phyloP scores from a whole-genome alignment of 2,888 invertebrate genomes.

The Prosopocoilus inquinatus region DNA sequence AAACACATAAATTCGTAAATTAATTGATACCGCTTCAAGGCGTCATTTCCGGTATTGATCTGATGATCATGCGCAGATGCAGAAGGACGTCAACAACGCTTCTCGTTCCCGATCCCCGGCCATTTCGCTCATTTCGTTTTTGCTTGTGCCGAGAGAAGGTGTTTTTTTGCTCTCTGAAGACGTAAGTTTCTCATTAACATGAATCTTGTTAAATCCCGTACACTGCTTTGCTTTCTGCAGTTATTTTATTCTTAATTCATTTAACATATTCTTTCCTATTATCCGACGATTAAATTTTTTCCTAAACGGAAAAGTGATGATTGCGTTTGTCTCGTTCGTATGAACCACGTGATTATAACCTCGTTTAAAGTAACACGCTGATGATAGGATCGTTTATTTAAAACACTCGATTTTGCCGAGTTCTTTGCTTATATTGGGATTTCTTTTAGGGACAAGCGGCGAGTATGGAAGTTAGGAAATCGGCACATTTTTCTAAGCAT shows the following conservation, averaged over 20 bases:
- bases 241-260: not conserved
- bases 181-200: too few species aligned
- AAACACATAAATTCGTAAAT: too few species aligned
- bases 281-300: not conserved
- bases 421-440: not conserved
- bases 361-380: slow-evolving; percentile 1
- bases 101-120: too few species aligned
- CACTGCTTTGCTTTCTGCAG: not conserved
- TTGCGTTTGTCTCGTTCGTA: slow-evolving; percentile 33
- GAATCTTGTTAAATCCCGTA: too few species aligned
- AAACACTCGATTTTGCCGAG: not conserved
- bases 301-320: slow-evolving; percentile 6
- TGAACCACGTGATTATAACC: slow-evolving; percentile 25
- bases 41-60: too few species aligned
- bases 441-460: not conserved
- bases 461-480: not conserved
- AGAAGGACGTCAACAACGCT: not conserved
- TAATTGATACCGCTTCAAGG: too few species aligned
- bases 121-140: not conserved
- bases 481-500: not conserved
- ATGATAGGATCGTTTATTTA: not conserved
- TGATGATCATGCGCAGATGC: not conserved
- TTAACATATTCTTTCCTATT: not conserved
- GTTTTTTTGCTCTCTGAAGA: not conserved
- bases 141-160: not conserved